A percentile compares a stretch with the other conserved stretches of the same genome.
These are phyloP conservation scores for Gnatocerus cornutus DNA, from an alignment of 2,888 invertebrate genomes.

Conservation along the genomic window DNA sequence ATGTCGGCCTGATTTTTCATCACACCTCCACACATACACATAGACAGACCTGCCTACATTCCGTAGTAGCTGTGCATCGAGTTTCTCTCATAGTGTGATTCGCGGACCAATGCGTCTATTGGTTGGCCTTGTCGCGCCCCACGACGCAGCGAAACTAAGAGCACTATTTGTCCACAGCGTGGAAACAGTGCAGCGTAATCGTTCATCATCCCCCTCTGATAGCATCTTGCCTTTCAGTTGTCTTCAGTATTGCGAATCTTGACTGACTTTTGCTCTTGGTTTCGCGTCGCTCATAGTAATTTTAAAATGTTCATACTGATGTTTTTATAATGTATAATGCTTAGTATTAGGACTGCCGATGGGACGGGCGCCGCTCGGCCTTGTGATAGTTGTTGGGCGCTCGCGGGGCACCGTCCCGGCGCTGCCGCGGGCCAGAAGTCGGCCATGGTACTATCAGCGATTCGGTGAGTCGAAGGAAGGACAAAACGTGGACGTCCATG, in stretches of 20 bases:
- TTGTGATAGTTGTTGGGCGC: constrained; percentile 69
- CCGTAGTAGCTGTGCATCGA: constrained; percentile 68
- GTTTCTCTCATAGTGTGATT: constrained; percentile 65
- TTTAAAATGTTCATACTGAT: constrained; percentile 66
- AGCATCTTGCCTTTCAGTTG: constrained; percentile 6
- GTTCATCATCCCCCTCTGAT: constrained; percentile 8
- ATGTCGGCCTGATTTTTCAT: constrained; percentile 54
- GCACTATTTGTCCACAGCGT: constrained; percentile 51
- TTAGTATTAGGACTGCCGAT: constrained; percentile 61
- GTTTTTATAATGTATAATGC: constrained; percentile 65
- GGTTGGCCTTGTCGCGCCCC: constrained; percentile 59
- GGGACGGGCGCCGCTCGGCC: constrained; percentile 60
- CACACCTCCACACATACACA: constrained; percentile 35
- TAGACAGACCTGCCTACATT: constrained; percentile 68
- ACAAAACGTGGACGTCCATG: constrained; percentile 11
- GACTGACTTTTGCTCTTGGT: constrained; percentile 65
- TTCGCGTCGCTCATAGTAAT: constrained; percentile 66
- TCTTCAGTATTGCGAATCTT: constrained; percentile 33
- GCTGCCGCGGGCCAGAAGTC: constrained; percentile 53
- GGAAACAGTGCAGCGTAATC: constrained; percentile 13
- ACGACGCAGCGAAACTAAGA: constrained; percentile 67
- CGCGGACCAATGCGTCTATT: constrained; percentile 70
- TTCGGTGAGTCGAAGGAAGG: constrained; percentile 6
- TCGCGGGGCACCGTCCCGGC: constrained; percentile 51
- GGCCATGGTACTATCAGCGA: constrained; percentile 11